phyloP scores from a whole-genome alignment of 2,888 invertebrate species.

The Ctena decussata region DNA sequence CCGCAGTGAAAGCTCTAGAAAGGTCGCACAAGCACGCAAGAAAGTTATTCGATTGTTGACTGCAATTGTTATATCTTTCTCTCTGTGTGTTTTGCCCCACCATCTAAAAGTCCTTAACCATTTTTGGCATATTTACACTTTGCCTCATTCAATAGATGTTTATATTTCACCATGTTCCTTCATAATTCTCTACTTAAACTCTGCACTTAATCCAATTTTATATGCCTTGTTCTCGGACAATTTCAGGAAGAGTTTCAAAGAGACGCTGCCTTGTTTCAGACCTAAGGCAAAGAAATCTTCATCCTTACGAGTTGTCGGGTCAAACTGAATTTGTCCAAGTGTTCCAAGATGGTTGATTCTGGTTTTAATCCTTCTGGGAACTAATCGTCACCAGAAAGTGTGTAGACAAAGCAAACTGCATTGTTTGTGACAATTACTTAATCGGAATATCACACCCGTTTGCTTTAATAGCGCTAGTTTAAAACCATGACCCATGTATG shows the following conservation, averaged over 20 bases:
- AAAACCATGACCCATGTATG: no score
- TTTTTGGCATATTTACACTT: slow-evolving; percentile 90
- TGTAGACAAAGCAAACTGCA: no score
- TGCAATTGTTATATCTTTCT: slow-evolving; percentile 95
- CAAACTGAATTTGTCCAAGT: no score
- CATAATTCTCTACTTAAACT: slow-evolving; percentile 95
- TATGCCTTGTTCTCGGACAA: slow-evolving; percentile 95
- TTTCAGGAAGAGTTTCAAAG: slow-evolving; percentile 94
- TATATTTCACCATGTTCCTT: slow-evolving; percentile 94
- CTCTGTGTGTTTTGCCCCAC: slow-evolving; percentile 95
- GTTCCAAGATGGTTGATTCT: no score
- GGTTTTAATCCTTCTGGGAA: no score
- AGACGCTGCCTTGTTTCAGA: slow-evolving; percentile 90
- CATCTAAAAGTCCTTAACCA: slow-evolving; percentile 93
- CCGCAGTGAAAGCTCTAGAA: slow-evolving; percentile 35
- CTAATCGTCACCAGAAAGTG: no score
- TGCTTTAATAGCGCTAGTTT: no score
- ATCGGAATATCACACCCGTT: no score
- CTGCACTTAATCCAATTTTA: slow-evolving; percentile 95
- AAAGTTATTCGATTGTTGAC: slow-evolving; percentile 96
- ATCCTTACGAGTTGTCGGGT: no score
- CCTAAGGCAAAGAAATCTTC: no score
- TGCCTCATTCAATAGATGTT: slow-evolving; percentile 85
- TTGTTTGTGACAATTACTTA: no score
- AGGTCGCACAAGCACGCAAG: slow-evolving; percentile 33